phyloP scores from a whole-genome alignment of 2,113 vertebrate species.

The Gnathonemus echidnorhynchus region DNA sequence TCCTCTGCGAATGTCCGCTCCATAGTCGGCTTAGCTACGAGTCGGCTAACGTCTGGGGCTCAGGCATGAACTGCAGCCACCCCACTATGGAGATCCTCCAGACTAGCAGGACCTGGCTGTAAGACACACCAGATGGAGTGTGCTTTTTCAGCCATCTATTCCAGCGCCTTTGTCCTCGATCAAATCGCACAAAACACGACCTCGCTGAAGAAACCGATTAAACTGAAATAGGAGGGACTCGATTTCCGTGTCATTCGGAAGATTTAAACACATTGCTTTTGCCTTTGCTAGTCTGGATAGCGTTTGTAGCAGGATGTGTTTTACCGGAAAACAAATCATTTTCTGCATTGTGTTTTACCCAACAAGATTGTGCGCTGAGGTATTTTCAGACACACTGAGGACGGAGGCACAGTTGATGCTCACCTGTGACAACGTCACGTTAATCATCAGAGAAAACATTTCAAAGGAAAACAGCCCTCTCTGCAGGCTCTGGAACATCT shows the following conservation, averaged over 20 bases:
- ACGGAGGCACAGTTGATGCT: neutral
- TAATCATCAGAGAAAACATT: neutral
- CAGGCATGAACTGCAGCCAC: neutral
- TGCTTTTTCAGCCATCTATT: neutral
- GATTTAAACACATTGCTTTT: neutral
- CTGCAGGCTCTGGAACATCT: neutral
- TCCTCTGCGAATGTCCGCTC: neutral
- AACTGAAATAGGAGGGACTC: neutral
- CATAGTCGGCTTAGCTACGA: neutral
- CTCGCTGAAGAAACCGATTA: neutral
- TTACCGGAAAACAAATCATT: neutral
- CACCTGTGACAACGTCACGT: neutral
- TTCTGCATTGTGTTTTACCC: neutral
- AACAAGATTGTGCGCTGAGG: neutral
- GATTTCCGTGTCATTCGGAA: neutral
- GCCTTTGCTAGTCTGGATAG: neutral
- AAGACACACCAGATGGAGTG: neutral
- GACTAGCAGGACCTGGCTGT: neutral
- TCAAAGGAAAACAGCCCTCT: neutral
- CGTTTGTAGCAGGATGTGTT: neutral
- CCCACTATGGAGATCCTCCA: neutral
- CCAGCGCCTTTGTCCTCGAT: neutral
- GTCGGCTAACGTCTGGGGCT: neutral
- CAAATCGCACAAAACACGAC: neutral
- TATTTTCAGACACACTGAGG: neutral